Conservation (phyloP, 2,888 invertebrate genomes). For the Mermis nigrescens region DNA sequence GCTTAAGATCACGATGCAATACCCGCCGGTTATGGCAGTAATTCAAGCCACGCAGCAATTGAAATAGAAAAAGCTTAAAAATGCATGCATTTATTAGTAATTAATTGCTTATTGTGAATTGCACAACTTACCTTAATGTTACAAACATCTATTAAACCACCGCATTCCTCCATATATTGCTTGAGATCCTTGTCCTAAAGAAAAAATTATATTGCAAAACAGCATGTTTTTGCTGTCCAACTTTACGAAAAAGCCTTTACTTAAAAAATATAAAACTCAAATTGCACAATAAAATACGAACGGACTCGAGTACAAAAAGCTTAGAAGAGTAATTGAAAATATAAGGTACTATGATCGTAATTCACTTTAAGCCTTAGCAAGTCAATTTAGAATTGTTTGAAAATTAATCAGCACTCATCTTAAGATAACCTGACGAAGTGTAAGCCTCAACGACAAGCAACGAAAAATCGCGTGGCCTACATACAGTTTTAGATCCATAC, state of each 20-base stretch:
- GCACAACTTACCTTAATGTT: conserved; percentile 46
- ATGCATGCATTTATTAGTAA: conserved; percentile 15
- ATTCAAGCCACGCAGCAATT: conserved; percentile 45
- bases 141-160: conserved; percentile 53
- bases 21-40: conserved; percentile 47
- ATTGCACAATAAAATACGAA: not conserved
- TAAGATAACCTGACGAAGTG: no score
- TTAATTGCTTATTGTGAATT: not conserved
- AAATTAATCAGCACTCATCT: no score
- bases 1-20: conserved; percentile 46
- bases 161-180: conserved; percentile 49
- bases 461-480: no score
- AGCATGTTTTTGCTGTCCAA: not conserved
- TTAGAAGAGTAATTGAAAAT: not conserved
- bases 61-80: conserved; percentile 45
- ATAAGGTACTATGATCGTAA: no score
- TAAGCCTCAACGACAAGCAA: no score
- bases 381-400: no score
- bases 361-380: no score
- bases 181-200: conserved; percentile 45
- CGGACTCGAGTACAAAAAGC: not conserved
- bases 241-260: not conserved
- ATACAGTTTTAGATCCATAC: no score
- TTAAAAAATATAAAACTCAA: no score
- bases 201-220: conserved; percentile 3